Base-by-base conservation (phyloP, 2,113 vertebrate species). In the Dryoscopus gambensis region DNA sequence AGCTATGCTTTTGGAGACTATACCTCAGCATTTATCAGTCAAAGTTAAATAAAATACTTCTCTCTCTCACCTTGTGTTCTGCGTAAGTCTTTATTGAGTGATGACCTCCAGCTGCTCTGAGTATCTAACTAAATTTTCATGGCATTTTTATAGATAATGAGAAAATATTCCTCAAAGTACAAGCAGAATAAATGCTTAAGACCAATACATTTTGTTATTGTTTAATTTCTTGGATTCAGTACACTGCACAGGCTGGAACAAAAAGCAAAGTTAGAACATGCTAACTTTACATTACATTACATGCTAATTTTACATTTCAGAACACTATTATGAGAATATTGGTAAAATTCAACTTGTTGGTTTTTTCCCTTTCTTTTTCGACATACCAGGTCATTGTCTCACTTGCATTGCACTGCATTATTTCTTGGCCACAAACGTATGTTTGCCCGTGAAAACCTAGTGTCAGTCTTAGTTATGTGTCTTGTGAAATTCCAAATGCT, bases 401-500 rank as follows among this genome's bases (percentile, higher is more conserved):
- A 65, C 39, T 83, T 83, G 53, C 59, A 79, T 74, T 28, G 70
- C 10, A 13, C 67, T 90, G 93, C 94, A 85, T 67, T 96, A 95
- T 90, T 93, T 81, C 77, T 94, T 65, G 65, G 77, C 93, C 95
- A 93, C 90, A 95, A 94, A 90, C 87, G 87, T 89, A 39, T 90
- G 87, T 94, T 97, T 96, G 90, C 78, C 33, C 30, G 3, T 96
- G 94, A 96, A 96, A 94, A 85, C 50, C 55, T 83, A 84, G 63
- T 97, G 93, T 97, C 93, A 96, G 56, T 89, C 89, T 92, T 57
- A 89, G 46, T 91, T 96, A 55, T 57, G 62, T 35, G 63, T 95
- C 91, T 96, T 97, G 89, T 97, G 95, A 96, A 96, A 96, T 88
- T 94, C 87, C 63, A 94, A 96, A 96, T n/a, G 87, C 67, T 91